These are phyloP conservation scores for Antheraea mylitta DNA, from an alignment of 1,140 invertebrate genomes.

Conservation along the genomic window DNA sequence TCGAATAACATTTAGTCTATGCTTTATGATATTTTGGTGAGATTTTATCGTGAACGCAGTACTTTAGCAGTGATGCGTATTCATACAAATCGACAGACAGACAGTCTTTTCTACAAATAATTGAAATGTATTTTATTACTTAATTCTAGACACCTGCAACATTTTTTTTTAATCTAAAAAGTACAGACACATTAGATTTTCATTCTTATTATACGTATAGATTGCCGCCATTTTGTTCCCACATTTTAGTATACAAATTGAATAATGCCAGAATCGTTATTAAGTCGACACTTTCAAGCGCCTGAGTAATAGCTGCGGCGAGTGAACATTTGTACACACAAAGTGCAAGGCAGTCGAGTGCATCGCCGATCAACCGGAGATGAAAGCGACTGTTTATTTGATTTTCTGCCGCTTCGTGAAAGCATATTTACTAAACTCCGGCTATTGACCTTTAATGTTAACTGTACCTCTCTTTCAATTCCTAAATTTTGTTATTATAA, in stretches of 20 bases:
- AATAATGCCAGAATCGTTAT: slow-evolving; percentile 40
- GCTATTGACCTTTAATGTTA: slow-evolving; percentile 45
- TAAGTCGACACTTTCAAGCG: slow-evolving; percentile 52
- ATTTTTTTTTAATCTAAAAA: too few relatives aligned
- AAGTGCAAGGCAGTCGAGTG: slow-evolving; percentile 72
- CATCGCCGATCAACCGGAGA: slow-evolving; percentile 73
- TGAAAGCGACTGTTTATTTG: slow-evolving; percentile 76
- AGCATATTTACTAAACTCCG: slow-evolving; percentile 60
- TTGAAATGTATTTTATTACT: too few relatives aligned
- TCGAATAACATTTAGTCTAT: too few relatives aligned
- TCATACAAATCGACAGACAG: too few relatives aligned
- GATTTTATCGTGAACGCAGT: too few relatives aligned
- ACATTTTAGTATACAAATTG: slow-evolving; percentile 30
- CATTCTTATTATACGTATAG: background rate
- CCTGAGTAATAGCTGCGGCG: slow-evolving; percentile 47
- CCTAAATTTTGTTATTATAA: slow-evolving; percentile 2
- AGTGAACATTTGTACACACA: slow-evolving; percentile 58
- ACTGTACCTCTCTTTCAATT: slow-evolving; percentile 37
- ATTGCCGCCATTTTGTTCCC: background rate
- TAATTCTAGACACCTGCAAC: too few relatives aligned
- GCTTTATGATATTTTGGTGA: too few relatives aligned
- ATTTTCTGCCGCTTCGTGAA: slow-evolving; percentile 59
- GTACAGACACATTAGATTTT: too few relatives aligned
- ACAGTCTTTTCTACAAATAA: too few relatives aligned
- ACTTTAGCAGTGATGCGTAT: too few relatives aligned